Base-by-base conservation (phyloP, 2,797 vertebrate species). In the Leptatherina wallacei region DNA sequence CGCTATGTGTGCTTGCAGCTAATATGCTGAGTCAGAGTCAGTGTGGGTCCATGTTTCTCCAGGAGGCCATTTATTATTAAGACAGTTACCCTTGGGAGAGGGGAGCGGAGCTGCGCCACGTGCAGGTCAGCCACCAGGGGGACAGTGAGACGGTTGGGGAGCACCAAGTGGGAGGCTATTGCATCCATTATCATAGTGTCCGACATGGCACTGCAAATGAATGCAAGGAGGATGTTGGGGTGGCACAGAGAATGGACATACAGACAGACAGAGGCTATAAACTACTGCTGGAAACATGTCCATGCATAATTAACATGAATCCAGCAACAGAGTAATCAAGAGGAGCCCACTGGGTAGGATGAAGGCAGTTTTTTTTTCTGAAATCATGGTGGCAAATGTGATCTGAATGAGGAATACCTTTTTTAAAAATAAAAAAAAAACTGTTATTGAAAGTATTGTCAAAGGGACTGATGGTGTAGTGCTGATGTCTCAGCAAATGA, bases 181-280 rank as follows among this genome's bases (percentile, higher is more conserved):
- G 96, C 93, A 88, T 98, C 97, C 97, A 99, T 98, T 93, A 99
- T 96, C 96, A 97, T 94, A 63, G 96, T 96, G 92, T 98, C 97
- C 68, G 97, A 98, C 59, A 98, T 91, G 54, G 95, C 94, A 93
- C 97, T 98, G 93, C 68, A 92, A 82, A 85, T 91, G 86, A 93
- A 85, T 91, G 92, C 89, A 85, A 84, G 88, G 85, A 64, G 60
- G 86, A 78, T 69, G 79, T 83, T 82, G 82, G 71, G 77, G 38
- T 85, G 72, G 74, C 78, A 89, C 61, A 73, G 60, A 78, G 80
- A 80, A 72, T 71, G 75, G 66, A 82, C 30, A 78, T 44, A 85
- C 73, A 89, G 56, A 87, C 83, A 86, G 14, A 89, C 80, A 88
- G 64, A 86, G 38, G 65, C 69, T 61, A 69, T 68, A 82, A 57